Conservation (phyloP, 2,797 vertebrate genomes). For the Antennarius maculatus region DNA sequence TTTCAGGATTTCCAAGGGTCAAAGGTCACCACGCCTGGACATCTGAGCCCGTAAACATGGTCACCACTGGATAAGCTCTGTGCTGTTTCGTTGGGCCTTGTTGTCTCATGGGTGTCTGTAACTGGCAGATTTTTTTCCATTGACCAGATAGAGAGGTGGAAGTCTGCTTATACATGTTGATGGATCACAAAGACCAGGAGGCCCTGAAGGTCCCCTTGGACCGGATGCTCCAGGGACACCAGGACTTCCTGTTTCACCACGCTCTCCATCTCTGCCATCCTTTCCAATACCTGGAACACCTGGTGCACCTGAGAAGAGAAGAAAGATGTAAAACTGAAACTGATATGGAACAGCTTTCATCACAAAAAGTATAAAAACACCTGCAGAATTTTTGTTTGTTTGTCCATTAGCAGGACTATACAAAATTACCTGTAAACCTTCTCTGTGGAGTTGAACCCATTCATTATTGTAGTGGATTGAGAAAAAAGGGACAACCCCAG, state of each 20-base stretch:
- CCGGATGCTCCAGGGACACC: constrained; percentile 78
- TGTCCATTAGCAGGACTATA: too few species aligned
- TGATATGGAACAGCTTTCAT: neutral
- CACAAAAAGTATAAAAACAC: neutral
- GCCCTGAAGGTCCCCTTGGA: constrained; percentile 71
- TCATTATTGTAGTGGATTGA: too few species aligned
- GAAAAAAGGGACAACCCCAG: too few species aligned
- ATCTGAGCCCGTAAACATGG: constrained; percentile 30
- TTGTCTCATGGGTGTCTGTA: constrained; percentile 75
- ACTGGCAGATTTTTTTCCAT: constrained; percentile 79
- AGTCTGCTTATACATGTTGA: constrained; percentile 79
- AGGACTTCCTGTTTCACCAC: constrained; percentile 74
- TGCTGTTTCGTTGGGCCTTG: constrained; percentile 40
- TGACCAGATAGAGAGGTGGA: constrained; percentile 78
- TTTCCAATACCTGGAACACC: constrained; percentile 79
- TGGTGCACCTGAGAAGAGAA: constrained; percentile 62
- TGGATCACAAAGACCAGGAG: constrained; percentile 84
- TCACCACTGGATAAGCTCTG: constrained; percentile 51
- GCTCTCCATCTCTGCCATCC: constrained; percentile 77
- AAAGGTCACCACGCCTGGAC: constrained; percentile 42
- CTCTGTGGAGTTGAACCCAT: too few species aligned
- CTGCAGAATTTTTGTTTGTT: too few species aligned
- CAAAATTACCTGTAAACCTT: too few species aligned
- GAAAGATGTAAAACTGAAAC: neutral
- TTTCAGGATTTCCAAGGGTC: constrained; percentile 53